phyloP scores from a whole-genome alignment of 2,888 invertebrate species.

The Cenopis cana region DNA sequence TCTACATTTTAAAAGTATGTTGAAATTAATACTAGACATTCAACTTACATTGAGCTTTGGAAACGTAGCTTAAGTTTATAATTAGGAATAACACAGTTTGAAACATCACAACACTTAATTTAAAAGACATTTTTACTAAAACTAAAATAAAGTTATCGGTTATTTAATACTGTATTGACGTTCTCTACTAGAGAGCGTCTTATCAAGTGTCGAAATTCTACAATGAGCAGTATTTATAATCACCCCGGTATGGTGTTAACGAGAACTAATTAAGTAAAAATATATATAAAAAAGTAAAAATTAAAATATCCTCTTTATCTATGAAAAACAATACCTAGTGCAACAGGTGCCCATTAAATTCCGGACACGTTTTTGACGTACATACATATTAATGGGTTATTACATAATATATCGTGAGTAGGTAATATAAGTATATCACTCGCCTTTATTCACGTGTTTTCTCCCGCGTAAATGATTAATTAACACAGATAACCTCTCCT shows the following conservation, averaged over 20 bases:
- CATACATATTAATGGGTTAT: too few relatives aligned
- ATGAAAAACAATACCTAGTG: too few relatives aligned
- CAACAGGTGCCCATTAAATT: too few relatives aligned
- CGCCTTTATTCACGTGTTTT: too few relatives aligned
- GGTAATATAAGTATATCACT: too few relatives aligned
- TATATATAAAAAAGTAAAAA: neutral
- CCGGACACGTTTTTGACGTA: too few relatives aligned
- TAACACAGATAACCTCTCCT: too few relatives aligned
- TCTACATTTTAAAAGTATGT: too few relatives aligned
- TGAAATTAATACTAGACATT: too few relatives aligned
- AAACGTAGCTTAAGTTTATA: conserved; percentile 18
- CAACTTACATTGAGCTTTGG: conserved; percentile 20
- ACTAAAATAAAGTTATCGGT: neutral
- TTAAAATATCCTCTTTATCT: neutral
- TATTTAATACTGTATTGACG: conserved; percentile 3
- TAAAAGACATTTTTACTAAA: conserved; percentile 19
- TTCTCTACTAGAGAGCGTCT: conserved; percentile 16
- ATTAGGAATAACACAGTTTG: conserved; percentile 5
- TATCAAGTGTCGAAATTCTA: conserved; percentile 27
- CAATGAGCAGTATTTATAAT: conserved; percentile 27
- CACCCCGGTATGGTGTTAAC: conserved; percentile 14
- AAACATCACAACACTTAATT: conserved; percentile 9
- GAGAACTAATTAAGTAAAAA: conserved; percentile 16
- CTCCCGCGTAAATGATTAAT: too few relatives aligned
- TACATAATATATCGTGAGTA: too few relatives aligned